phyloP scores from a whole-genome alignment of 35 echinoderm and acorn worm species.

The Heliocidaris erythrogramma region DNA sequence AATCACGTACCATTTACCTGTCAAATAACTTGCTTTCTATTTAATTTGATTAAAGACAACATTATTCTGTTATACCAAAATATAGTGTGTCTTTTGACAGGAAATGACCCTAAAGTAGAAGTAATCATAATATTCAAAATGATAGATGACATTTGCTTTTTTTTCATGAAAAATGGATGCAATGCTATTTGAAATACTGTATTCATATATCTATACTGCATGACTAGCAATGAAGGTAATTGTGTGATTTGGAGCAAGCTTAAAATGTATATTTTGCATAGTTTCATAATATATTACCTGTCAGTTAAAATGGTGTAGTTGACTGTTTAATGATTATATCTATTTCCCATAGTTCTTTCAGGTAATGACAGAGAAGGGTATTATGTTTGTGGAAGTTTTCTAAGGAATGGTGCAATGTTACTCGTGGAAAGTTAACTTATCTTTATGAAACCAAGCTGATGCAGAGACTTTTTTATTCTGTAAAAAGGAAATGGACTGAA shows the following conservation, averaged over 20 bases:
- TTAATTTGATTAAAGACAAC: not conserved
- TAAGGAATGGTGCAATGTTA: not conserved
- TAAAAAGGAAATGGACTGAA: not conserved
- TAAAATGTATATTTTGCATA: not conserved
- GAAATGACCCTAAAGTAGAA: not conserved
- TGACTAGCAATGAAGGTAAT: not conserved
- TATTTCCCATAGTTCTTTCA: not conserved
- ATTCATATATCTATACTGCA: not conserved
- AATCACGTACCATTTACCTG: not conserved
- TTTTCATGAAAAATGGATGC: not conserved
- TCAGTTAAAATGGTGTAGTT: not conserved
- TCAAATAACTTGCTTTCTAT: not conserved
- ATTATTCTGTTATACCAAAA: not conserved
- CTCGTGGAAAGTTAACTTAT: not conserved
- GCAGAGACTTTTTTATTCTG: not conserved
- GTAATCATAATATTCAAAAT: not conserved
- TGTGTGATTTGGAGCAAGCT: not conserved
- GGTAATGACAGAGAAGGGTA: not conserved
- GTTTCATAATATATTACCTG: not conserved
- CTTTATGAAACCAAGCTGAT: not conserved
- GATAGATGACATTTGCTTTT: not conserved
- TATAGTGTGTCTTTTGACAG: not conserved
- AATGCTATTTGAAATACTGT: not conserved
- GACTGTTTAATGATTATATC: not conserved
- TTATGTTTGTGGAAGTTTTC: not conserved